Percentiles rank a stretch among this genome's conserved stretches.
These are phyloP conservation scores for Myotis pilosus DNA, from an alignment of 2,797 vertebrate genomes.

Conservation along the genomic window DNA sequence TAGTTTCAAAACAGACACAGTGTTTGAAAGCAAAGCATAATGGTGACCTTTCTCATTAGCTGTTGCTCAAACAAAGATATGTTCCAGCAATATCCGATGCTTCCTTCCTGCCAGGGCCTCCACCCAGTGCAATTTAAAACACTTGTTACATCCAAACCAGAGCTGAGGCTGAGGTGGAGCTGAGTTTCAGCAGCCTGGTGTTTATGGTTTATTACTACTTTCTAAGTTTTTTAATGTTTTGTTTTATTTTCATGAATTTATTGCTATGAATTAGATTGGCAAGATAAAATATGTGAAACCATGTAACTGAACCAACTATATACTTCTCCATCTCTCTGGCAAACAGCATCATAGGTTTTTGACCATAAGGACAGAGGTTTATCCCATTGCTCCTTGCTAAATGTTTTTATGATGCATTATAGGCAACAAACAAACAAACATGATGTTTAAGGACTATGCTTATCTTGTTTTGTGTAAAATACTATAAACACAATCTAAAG, in stretches of 20 bases:
- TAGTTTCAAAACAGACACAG: conserved; percentile 71
- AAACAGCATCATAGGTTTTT: background rate
- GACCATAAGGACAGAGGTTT: background rate
- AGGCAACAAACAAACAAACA: background rate
- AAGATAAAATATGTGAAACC: background rate
- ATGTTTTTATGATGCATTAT: background rate
- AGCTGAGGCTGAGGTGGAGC: conserved; percentile 16
- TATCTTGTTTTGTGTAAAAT: conserved; percentile 17
- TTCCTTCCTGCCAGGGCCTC: conserved; percentile 78
- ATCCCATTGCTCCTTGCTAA: background rate
- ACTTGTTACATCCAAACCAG: conserved; percentile 63
- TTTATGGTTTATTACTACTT: conserved; percentile 56
- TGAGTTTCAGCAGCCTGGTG: conserved; percentile 28
- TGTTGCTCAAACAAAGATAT: conserved; percentile 80
- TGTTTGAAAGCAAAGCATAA: conserved; percentile 71
- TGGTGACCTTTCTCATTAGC: conserved; percentile 79
- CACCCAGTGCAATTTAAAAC: conserved; percentile 74
- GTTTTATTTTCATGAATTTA: conserved; percentile 39
- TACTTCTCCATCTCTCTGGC: background rate
- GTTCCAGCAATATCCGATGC: conserved; percentile 80
- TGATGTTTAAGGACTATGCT: background rate
- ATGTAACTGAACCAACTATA: background rate
- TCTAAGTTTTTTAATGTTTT: conserved; percentile 40
- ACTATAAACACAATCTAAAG: background rate
- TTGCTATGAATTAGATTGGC: background rate